phyloP scores from a whole-genome alignment of 2,888 invertebrate species.

The Bhutanitis thaidina region DNA sequence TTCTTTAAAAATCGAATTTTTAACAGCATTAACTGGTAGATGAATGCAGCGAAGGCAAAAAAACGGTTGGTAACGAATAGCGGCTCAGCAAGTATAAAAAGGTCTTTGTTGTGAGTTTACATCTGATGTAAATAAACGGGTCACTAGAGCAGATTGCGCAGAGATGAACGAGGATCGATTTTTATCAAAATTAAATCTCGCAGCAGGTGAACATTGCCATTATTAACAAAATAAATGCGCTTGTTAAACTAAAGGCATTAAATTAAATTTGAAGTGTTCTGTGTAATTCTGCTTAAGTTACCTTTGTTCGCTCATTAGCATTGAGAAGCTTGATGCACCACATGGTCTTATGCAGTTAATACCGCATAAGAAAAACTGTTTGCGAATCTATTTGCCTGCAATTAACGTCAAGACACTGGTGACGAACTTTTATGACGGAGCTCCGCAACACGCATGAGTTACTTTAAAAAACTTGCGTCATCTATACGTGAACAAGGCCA shows the following conservation, averaged over 20 bases:
- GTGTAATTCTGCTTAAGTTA: too few relatives aligned
- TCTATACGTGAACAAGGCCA: not conserved
- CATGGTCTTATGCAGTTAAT: too few relatives aligned
- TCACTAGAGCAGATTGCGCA: constrained; percentile 55
- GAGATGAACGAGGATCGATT: constrained; percentile 49
- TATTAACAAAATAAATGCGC: constrained; percentile 27
- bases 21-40: constrained; percentile 6
- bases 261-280: not conserved
- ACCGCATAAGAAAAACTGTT: too few relatives aligned
- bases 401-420: too few relatives aligned
- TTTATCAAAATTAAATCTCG: constrained; percentile 66
- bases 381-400: too few relatives aligned
- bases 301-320: too few relatives aligned
- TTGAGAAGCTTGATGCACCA: too few relatives aligned
- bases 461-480: not conserved
- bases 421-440: too few relatives aligned
- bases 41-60: constrained; percentile 21
- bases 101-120: constrained; percentile 46
- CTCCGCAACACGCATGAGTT: too few relatives aligned
- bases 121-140: constrained; percentile 54
- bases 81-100: constrained; percentile 41
- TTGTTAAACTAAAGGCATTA: not conserved
- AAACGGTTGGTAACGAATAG: constrained; percentile 35
- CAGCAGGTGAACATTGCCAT: constrained; percentile 48
- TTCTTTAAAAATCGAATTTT: not conserved